Base-by-base conservation (phyloP, 2,797 vertebrate species). In the Phrynocephalus guinanensis region DNA sequence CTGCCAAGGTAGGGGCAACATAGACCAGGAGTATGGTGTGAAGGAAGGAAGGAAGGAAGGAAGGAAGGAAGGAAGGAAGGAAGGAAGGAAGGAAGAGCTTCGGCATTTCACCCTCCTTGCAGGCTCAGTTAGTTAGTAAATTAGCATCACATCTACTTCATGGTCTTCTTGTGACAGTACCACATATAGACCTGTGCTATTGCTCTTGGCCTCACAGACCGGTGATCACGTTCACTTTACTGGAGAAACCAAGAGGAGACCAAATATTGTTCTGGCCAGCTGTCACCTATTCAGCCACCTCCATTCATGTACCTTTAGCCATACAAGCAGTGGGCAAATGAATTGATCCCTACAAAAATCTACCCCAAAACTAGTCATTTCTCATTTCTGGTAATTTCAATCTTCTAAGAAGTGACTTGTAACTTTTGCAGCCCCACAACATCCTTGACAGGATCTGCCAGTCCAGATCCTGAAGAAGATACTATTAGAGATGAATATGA, bases 361-460 rank as follows among this genome's bases (percentile, higher is more conserved):
- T 56, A 56, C 9, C 38, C 33, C 33, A 28, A 75, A 1, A 60
- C 38, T 56, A 38, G 30, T 38, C 22, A 84, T 60, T 56, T 26
- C 52, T 72, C 3, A 15, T 50, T 11, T 15, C 2, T 10, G 52
- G 20, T 63, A 5, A 63, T 63, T 15, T 63, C 15, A 63, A 20
- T 63, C 60, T 63, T 63, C 60, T 63, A 20, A 20, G 60, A 63
- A 63, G 60, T 63, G 15, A 63, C 13, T 63, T 63, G 60, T 5
- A 63, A 63, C 60, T 63, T 15, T 63, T 63, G 13, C 18, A 20
- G 16, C 16, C 60, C 60, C 60, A 20, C 15, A 63, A 63, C 60
- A 8, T 77, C 22, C 11, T 90, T 79, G 80, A 0, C 8, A 90
- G 87, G 50, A 66, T 20, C 20, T 24, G n/a, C 85, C 44, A 91